Evolutionary conservation across 2,888 invertebrate species (phyloP), one percentile per base, ranked within the genome.

Genomic region (Ormyrus rosae): DNA sequence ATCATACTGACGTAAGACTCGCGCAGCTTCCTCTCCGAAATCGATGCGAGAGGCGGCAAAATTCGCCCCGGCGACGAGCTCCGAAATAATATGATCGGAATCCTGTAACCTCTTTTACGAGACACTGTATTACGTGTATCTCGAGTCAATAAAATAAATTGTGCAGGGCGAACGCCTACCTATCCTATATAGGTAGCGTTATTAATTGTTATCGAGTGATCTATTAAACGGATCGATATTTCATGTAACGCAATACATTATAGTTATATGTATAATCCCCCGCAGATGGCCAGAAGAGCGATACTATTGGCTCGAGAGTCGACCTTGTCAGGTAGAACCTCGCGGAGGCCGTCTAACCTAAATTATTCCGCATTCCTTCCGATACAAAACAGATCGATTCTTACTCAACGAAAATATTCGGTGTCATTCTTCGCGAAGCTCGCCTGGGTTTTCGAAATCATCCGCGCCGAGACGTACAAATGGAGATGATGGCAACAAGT

Each of bases 181-280:
- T 9, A 53, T 10, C 13, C 34, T 45, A 46, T 56, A 63, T 34
- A 3, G 9, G 56, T 46, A 7, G 19, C 46, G 56, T 74, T 79
- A 79, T 74, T 79, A 79, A 74, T 80, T 75, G 73, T 80, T 70
- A 75, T 74, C 74, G 56, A 70, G 53, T 48, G 70, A 80, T 80
- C 70, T 74, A 55, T 74, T 58, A 75, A 80, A 55, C 45, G 55
- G 53, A 61, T 75, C 70, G 65, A 75, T 75, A 70, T 71, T 60
- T 80, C 67, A 69, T 63, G 46, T 68, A 78, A 61, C 68, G 68
- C 61, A 73, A 74, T 46, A 34, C 58, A 65, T 8, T 68, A 48
- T 11, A 56, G 48, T 34, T 34, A 34, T 34, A 3, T 34, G 3
- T 34, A 4, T 13, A 13, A 13, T 34, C 34, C 34, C 13, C 19